Evolutionary conservation across 2,888 invertebrate genomes (phyloP).

Genomic region (Danaus chrysippus): DNA sequence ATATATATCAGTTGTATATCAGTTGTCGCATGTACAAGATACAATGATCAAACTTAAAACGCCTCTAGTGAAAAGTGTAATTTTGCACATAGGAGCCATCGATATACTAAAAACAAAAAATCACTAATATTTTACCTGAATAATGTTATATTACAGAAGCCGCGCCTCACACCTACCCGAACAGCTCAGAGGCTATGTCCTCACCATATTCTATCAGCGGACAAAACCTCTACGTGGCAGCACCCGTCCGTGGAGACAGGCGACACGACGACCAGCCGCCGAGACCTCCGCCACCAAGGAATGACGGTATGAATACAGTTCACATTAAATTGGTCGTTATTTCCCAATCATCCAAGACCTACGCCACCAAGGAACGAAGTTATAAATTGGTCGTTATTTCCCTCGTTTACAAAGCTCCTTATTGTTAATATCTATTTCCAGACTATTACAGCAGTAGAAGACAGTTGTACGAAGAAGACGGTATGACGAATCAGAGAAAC

Average conservation of each 20-base stretch:
- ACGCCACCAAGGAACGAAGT: slow-evolving; percentile 92
- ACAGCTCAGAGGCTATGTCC: slow-evolving; percentile 51
- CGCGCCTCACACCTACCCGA: slow-evolving; percentile 52
- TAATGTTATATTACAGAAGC: slow-evolving; percentile 47
- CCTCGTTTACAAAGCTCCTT: neutral
- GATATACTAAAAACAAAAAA: neutral
- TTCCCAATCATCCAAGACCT: slow-evolving; percentile 68
- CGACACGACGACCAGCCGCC: slow-evolving; percentile 84
- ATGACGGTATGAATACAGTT: slow-evolving; percentile 80
- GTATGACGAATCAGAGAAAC: slow-evolving; percentile 83
- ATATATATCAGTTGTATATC: too few species aligned
- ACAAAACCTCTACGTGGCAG: slow-evolving; percentile 95
- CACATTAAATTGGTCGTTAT: neutral
- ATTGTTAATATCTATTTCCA: slow-evolving; percentile 48
- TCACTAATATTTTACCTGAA: neutral
- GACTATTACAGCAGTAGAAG: slow-evolving; percentile 90
- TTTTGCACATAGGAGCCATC: too few species aligned
- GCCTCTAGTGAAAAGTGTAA: too few species aligned
- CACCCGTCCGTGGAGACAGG: slow-evolving; percentile 82
- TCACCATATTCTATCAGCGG: slow-evolving; percentile 84
- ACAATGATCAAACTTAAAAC: too few species aligned
- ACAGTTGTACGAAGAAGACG: slow-evolving; percentile 91
- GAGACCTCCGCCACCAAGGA: slow-evolving; percentile 90
- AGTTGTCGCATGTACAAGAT: too few species aligned
- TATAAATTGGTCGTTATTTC: slow-evolving; percentile 40